Base-by-base conservation (phyloP, 2,888 invertebrate species). In the Epirrhoe tristata region DNA sequence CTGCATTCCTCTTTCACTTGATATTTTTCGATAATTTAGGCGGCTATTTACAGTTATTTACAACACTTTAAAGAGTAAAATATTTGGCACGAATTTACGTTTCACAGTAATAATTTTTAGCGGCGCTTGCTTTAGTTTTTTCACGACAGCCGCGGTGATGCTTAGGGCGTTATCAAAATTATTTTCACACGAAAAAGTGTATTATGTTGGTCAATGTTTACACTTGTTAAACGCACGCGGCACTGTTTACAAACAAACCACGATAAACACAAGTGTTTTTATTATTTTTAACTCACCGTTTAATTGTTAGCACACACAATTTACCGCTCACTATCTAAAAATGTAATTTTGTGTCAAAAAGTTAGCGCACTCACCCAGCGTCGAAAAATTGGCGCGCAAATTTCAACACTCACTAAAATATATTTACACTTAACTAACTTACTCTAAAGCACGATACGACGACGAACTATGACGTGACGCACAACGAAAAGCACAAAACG, bases 401-500 rank as follows among this genome's bases (percentile, higher is more conserved):
- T 77, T 71, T 67, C 72, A 57, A 69, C 66, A 56, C 52, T 14
- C 66, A 53, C 64, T 70, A 51, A 66, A 74, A 71, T 71, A 69
- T 73, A 78, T 78, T 77, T 78, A 77, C 78, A 80, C 80, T 80
- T 77, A 78, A 74, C 76, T 82, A 80, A 78, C 81, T 80, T 81
- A 78, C 74, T 72, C 81, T 80, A 85, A 72, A 72, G 72, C 83
- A 91, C 91, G 80, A 78, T 75, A 92, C 91, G 80, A 93, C 92
- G 89, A 88, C 75, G 72, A 93, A 93, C 93, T 81, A 93, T 90
- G 90, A 93, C 93, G 82, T 84, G 86, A 93, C 93, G 90, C 86
- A 93, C 93, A 87, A 93, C 90, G 88, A 90, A 93, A 93, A 90
- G 85, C 91, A 93, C 92, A 89, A 90, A 89, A 93, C 90, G 88